These are phyloP conservation scores for Tridacna gigas DNA, from an alignment of 2,888 invertebrate species.

Conservation along the genomic window DNA sequence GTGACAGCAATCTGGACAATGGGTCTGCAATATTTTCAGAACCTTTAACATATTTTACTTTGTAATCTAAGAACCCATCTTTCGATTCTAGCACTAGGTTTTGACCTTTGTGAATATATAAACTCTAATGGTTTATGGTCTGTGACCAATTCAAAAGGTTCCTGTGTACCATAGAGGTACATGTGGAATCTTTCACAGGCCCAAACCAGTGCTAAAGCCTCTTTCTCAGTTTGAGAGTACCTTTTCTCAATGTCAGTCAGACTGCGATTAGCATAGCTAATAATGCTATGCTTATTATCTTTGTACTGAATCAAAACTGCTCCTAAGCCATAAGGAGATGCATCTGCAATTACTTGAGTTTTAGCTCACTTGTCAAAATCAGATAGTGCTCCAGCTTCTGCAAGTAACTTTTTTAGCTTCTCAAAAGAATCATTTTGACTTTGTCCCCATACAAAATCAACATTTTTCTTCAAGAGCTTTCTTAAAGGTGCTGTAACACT, in stretches of 20 bases:
- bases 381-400: conserved; percentile 16
- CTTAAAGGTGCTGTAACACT: conserved; percentile 48
- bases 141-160: conserved; percentile 66
- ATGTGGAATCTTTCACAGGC: conserved; percentile 69
- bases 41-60: conserved; percentile 49
- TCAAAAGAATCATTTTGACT: conserved; percentile 36
- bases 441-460: conserved; percentile 18
- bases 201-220: conserved; percentile 63
- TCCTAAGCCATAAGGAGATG: conserved; percentile 49
- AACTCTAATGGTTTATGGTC: conserved; percentile 73
- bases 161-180: conserved; percentile 64
- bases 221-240: conserved; percentile 63
- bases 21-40: conserved; percentile 54
- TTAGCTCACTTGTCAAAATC: not conserved
- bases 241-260: conserved; percentile 45
- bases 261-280: conserved; percentile 53
- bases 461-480: conserved; percentile 32
- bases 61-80: conserved; percentile 68
- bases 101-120: conserved; percentile 67
- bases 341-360: conserved; percentile 40
- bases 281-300: conserved; percentile 38
- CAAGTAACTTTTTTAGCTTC: conserved; percentile 34
- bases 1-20: conserved; percentile 28
- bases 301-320: conserved; percentile 45
- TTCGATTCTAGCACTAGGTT: conserved; percentile 70